Percentiles rank a stretch among this genome's conserved stretches.
phyloP scores from a whole-genome alignment of 2,113 vertebrate genomes.

The Machaerirhynchus nigripectus region DNA sequence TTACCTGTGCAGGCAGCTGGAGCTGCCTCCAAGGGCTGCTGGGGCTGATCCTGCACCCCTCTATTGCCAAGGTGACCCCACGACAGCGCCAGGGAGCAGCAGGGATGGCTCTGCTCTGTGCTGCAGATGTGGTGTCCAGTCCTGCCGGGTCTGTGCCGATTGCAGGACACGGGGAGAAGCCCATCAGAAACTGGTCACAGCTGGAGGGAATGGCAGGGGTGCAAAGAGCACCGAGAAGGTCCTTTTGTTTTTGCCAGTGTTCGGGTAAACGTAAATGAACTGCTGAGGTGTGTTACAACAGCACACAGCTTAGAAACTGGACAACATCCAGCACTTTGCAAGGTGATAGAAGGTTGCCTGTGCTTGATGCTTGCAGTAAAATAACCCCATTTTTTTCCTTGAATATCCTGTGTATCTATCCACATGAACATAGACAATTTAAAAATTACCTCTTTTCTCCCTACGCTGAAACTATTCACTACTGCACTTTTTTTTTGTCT shows the following conservation, averaged over 20 bases:
- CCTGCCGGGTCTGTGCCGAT: rapidly evolving
- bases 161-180: rapidly evolving
- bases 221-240: neutral
- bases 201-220: neutral
- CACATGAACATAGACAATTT: neutral
- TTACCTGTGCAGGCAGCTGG: neutral
- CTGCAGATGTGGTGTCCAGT: neutral
- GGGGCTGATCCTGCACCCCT: neutral
- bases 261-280: neutral
- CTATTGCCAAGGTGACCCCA: neutral
- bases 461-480: neutral
- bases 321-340: neutral
- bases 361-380: neutral
- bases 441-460: neutral
- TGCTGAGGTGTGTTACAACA: neutral
- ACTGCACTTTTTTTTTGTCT: neutral
- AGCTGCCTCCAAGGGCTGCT: neutral
- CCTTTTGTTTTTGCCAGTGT: neutral
- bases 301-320: neutral
- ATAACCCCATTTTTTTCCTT: neutral
- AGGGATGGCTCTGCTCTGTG: neutral
- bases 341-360: neutral
- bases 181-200: neutral
- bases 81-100: rapidly evolving
- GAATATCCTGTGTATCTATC: neutral